Evolutionary conservation across 2,113 vertebrate species (phyloP).

Genomic region (Montifringilla adamsi): DNA sequence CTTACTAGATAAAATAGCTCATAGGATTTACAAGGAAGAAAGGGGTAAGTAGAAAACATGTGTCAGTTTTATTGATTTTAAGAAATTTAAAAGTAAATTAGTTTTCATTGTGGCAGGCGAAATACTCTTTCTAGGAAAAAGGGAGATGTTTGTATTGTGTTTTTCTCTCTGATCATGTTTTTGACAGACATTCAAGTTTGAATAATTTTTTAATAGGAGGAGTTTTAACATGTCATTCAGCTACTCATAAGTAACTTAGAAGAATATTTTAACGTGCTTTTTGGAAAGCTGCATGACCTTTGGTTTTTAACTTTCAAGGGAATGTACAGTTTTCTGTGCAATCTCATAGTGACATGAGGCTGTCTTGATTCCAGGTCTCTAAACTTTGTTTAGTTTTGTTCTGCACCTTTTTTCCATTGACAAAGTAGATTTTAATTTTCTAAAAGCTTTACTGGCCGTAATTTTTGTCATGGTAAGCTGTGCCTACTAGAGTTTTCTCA

Average conservation of each 20-base stretch:
- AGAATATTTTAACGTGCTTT: background rate
- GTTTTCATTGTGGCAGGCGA: background rate
- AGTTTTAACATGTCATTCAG: background rate
- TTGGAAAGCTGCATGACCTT: background rate
- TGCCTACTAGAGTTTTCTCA: background rate
- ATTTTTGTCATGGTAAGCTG: background rate
- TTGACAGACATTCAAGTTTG: background rate
- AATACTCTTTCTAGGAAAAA: background rate
- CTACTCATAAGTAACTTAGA: background rate
- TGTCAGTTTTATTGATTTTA: background rate
- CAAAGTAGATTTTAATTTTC: background rate
- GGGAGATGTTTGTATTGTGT: background rate
- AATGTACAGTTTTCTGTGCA: background rate
- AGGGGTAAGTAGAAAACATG: constrained; percentile 75
- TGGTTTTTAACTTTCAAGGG: background rate
- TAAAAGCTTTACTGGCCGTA: background rate
- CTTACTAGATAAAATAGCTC: constrained; percentile 89
- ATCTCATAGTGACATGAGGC: background rate
- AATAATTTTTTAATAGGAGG: background rate
- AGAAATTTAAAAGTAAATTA: background rate
- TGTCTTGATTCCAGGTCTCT: background rate
- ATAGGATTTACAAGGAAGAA: constrained; percentile 90
- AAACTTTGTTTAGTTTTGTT: background rate
- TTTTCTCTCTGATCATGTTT: background rate
- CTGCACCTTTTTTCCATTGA: background rate